Base-by-base conservation (phyloP, 2,888 invertebrate genomes). In the Nudaria mundana region DNA sequence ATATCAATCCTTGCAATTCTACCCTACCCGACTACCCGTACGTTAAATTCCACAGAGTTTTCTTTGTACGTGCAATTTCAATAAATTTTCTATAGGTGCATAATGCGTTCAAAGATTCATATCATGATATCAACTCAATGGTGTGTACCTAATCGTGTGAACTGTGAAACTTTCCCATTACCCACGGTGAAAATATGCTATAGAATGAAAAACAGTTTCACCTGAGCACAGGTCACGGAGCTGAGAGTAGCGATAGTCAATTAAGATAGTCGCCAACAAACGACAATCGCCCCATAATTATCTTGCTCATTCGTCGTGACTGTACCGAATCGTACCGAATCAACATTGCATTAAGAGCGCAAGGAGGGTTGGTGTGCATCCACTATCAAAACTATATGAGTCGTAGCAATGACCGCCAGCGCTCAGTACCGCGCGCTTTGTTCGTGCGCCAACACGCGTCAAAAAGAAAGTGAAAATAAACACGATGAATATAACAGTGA, bases 321-420 rank as follows among this genome's bases (percentile, higher is more conserved):
- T 73, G 69, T 76, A 76, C 76, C 74, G 69, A 82, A 83, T 82
- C 73, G 69, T 76, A 76, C 76, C 74, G 69, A 82, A 83, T 82
- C 73, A 73, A 75, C 74, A 77, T 73, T 81, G 84, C 86, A 81
- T 81, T 80, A n/a, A 79, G 76, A 80, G 68, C 78, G 76, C 81
- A 80, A 83, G 81, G 79, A 84, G 83, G 81, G 81, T 73, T 74
- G 71, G 67, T 76, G 76, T 82, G 81, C 81, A 83, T 82, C 82
- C 63, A 80, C 77, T 68, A 83, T 79, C 83, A 80, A 78, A 87
- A 87, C 78, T 88, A 88, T 88, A 88, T 82, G 84, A 88, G 80
- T 59, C 67, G 62, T 55, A 58, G 69, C 66, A 49, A 52, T 43
- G 47, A 66, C 64, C 67, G 75, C 71, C 68, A 67, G 67, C 76